Evolutionary conservation across 2,888 invertebrate genomes (phyloP), one percentile per base, ranked within the genome.

Genomic region (Aphodius sticticus): DNA sequence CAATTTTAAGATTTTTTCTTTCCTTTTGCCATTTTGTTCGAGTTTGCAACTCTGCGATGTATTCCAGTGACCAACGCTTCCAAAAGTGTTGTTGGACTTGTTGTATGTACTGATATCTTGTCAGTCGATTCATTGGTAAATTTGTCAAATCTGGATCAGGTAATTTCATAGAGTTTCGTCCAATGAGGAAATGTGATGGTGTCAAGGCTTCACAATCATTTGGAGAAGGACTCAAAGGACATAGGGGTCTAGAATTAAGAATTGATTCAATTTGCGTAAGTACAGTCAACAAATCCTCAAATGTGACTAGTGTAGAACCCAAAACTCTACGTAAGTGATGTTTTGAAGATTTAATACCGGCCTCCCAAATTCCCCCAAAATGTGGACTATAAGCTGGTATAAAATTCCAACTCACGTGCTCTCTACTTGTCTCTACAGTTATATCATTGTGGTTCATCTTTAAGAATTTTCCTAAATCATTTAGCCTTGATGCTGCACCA

Each of bases 291-390:
- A 75, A 75, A 37, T 75, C 38, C 38, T 38, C 75, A 37, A 37
- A 75, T 14, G 35, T 75, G 5, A 75, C 36, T 35, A 38, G 15
- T 75, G 38, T 15, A 75, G 16, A 26, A 26, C 6, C 35, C 16
- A 76, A 53, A 5, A 76, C 76, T 15, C 76, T n/a, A 9, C 16
- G 38, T 53, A 76, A 15, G 15, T 76, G 78, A 76, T 79, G 71
- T 71, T 79, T 79, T 72, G n/a, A 71, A 16, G 26, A 15, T 79
- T 26, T 79, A 26, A 38, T 38, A 75, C 75, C 75, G 12, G 76
- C 69, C 37, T 76, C 76, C 76, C 69, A 76, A 14, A 76, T 12
- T 12, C 79, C 79, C 37, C 77, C 79, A 77, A 77, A 77, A 16
- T 77, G 75, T n/a, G 69, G 72, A 3, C 69, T 35, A 9, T 36